A percentile compares a stretch with the other conserved stretches of the same genome.
phyloP scores from a whole-genome alignment of 2,888 invertebrate genomes.

The Andrena marginata region DNA sequence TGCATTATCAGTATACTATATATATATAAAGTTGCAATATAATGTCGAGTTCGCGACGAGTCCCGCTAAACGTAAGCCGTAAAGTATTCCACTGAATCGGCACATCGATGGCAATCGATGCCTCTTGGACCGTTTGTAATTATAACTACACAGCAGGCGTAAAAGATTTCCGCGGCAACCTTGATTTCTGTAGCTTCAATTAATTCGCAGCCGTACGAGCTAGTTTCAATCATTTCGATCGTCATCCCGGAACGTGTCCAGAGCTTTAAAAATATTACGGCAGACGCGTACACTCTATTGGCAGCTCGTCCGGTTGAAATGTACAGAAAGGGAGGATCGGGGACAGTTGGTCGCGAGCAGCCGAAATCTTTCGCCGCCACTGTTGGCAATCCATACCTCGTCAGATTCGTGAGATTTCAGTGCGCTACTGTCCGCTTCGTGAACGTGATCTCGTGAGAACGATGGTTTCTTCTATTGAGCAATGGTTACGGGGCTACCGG shows the following conservation, averaged over 20 bases:
- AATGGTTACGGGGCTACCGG: slow-evolving; percentile 43
- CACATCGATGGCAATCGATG: slow-evolving; percentile 15
- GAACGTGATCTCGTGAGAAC: slow-evolving; percentile 20
- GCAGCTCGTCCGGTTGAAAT: too few relatives aligned
- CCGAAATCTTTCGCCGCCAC: not conserved
- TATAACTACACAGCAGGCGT: not conserved
- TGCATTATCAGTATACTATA: slow-evolving; percentile 44
- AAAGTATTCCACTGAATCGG: slow-evolving; percentile 22
- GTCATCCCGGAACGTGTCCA: too few relatives aligned
- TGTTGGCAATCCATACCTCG: not conserved
- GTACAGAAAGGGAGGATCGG: too few relatives aligned
- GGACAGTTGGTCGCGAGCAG: not conserved
- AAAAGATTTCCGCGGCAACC: not conserved
- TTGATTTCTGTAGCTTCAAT: not conserved
- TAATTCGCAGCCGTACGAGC: too few relatives aligned
- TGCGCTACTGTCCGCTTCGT: slow-evolving; percentile 10
- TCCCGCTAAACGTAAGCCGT: slow-evolving; percentile 40
- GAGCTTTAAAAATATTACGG: too few relatives aligned
- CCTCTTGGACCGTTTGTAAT: not conserved
- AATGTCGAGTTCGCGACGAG: slow-evolving; percentile 57
- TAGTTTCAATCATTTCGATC: too few relatives aligned
- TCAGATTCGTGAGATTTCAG: not conserved
- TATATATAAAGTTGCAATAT: slow-evolving; percentile 46
- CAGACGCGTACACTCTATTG: too few relatives aligned
- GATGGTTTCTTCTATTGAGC: slow-evolving; percentile 40